Evolutionary conservation across 2,888 invertebrate species (phyloP), one percentile per base, ranked within the genome.

Genomic region (Nemoura dubitans): DNA sequence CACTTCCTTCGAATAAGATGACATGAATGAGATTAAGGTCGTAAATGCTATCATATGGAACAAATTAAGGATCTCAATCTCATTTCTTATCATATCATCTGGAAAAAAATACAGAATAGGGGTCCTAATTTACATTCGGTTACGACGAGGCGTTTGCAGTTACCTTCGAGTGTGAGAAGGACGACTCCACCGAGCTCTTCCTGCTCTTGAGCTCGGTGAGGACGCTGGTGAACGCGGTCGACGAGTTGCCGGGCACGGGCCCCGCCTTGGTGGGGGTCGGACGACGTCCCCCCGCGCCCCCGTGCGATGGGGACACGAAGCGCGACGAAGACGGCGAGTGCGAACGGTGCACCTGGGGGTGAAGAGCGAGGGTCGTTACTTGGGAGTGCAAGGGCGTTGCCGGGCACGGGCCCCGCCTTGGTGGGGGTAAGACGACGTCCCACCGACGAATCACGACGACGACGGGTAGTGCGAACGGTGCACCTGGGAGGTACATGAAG

Each of bases 221-320:
- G 5, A 93, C 93, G 88, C 91, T 93, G 0, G 92, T 92, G 87
- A 93, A 93, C 81, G 92, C 92, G 25, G 91, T 92, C 81, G 92
- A 92, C 0, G 92, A 90, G 77, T 91, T 91, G 27, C 89, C 90
- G 78, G 91, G 90, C 84, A 87, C 26, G 0, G 83, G 83, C 0
- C 76, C 25, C 25, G 26, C 83, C 43, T 87, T 88, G 10, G 88
- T 86, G 10, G 88, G 88, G 76, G 86, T 88, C 81, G 87, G 30
- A 42, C 87, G 86, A 10, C 88, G 29, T 2, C 86, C 36, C 16
- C 77, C 77, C 25, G 87, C n/a, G 27, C 82, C 36, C 16, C 36
- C 14, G 21, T 87, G 80, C 25, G 26, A 21, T 7, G 86, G 86
- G n/a, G 88, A 87, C 29, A 85, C 82, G 43, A 86, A 87, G 26